Evolutionary conservation across 2,888 invertebrate species (phyloP).

Genomic region (Luperina testacea): DNA sequence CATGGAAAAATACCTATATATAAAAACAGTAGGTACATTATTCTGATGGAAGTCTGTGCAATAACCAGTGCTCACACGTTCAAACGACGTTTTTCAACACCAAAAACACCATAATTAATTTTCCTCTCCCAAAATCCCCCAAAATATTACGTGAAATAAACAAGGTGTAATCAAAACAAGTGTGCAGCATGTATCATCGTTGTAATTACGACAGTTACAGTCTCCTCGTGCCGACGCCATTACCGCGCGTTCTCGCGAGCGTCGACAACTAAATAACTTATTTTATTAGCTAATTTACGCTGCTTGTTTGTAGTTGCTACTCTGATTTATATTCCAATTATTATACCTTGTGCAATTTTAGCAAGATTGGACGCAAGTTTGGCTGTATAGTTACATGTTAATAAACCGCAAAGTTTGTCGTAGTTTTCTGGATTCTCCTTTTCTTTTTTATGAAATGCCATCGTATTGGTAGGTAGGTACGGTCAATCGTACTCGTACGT

Average conservation of each 20-base stretch:
- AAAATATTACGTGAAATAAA: conserved; percentile 13
- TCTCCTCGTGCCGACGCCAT: conserved; percentile 24
- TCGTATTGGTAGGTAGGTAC: too few relatives aligned
- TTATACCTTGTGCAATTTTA: too few relatives aligned
- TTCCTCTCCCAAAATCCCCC: background rate
- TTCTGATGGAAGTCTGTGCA: background rate
- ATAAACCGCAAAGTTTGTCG: too few relatives aligned
- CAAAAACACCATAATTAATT: background rate
- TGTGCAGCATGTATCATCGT: conserved; percentile 33
- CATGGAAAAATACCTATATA: background rate
- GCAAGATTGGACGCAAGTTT: too few relatives aligned
- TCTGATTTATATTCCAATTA: conserved; percentile 44
- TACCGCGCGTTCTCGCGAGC: conserved; percentile 23
- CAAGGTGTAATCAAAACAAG: conserved; percentile 27
- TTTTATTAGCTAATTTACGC: conserved; percentile 55
- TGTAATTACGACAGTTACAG: conserved; percentile 33
- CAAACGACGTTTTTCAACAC: background rate
- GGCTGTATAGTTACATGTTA: too few relatives aligned
- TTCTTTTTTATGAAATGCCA: too few relatives aligned
- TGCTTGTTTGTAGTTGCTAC: conserved; percentile 33
- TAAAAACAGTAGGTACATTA: background rate
- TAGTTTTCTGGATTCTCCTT: too few relatives aligned
- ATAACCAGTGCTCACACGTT: background rate
- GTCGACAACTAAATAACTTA: conserved; percentile 48
- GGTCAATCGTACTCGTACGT: too few relatives aligned